These are phyloP conservation scores for Cyaniris semiargus DNA, from an alignment of 2,888 invertebrate genomes.

Conservation along the genomic window DNA sequence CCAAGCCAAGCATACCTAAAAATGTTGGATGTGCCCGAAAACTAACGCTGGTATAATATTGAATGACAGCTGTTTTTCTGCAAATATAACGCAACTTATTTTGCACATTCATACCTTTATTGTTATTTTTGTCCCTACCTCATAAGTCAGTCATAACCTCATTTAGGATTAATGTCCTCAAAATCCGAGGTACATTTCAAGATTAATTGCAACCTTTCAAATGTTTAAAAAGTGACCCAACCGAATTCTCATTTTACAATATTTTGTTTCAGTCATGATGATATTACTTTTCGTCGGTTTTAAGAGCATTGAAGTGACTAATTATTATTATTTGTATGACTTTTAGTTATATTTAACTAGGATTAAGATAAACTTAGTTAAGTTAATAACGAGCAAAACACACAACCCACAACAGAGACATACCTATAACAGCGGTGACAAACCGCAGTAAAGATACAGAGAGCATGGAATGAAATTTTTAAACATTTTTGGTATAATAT, in stretches of 20 bases:
- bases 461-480: background rate
- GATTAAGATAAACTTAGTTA: background rate
- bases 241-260: background rate
- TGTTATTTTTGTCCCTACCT: background rate
- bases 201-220: conserved; percentile 4
- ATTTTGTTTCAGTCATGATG: background rate
- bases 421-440: background rate
- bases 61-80: background rate
- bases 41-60: too few species aligned
- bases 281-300: background rate
- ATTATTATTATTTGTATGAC: background rate
- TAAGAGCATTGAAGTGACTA: background rate
- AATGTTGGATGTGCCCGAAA: too few species aligned
- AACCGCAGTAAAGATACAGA: background rate
- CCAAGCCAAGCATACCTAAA: too few species aligned
- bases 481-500: background rate
- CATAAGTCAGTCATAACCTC: background rate
- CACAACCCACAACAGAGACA: background rate
- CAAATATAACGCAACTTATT: background rate
- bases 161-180: background rate
- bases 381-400: background rate
- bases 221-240: background rate
- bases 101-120: background rate
- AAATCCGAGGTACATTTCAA: background rate
- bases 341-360: background rate